phyloP scores from a whole-genome alignment of 2,888 invertebrate genomes.

The Drosophila ustulata region DNA sequence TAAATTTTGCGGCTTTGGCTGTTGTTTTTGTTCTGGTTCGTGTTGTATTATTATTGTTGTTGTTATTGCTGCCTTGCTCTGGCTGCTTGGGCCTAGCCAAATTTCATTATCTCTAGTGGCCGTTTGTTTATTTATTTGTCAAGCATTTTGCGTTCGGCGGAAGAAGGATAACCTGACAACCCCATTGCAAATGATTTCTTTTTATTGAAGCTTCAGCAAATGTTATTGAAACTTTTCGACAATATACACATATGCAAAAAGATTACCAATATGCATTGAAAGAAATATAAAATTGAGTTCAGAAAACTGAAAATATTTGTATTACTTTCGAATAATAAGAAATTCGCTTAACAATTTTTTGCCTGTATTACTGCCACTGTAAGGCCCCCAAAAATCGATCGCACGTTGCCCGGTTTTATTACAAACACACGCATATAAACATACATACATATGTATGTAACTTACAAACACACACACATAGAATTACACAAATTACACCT shows the following conservation, averaged over 20 bases:
- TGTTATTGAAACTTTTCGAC: constrained; percentile 37
- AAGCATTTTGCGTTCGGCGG: constrained; percentile 36
- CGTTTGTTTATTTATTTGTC: constrained; percentile 74
- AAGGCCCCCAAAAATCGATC: constrained; percentile 70
- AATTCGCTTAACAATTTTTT: neutral
- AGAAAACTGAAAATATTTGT: too few species aligned
- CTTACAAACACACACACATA: constrained; percentile 27
- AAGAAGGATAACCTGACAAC: neutral
- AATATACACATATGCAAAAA: constrained; percentile 1
- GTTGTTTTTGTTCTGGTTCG: constrained; percentile 36
- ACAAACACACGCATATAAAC: constrained; percentile 46
- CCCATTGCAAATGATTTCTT: neutral
- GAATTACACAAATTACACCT: constrained; percentile 23
- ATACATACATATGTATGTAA: constrained; percentile 6
- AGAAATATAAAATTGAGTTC: neutral
- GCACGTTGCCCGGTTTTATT: constrained; percentile 56
- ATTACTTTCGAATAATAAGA: neutral
- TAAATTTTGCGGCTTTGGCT: constrained; percentile 59
- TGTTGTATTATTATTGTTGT: constrained; percentile 32
- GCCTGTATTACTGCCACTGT: constrained; percentile 38
- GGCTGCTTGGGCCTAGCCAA: constrained; percentile 36
- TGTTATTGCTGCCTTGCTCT: constrained; percentile 14
- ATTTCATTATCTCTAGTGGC: constrained; percentile 73
- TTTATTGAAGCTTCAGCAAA: constrained; percentile 20
- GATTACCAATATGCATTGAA: neutral